phyloP scores from a whole-genome alignment of 2,113 vertebrate species.

The Rana temporaria region DNA sequence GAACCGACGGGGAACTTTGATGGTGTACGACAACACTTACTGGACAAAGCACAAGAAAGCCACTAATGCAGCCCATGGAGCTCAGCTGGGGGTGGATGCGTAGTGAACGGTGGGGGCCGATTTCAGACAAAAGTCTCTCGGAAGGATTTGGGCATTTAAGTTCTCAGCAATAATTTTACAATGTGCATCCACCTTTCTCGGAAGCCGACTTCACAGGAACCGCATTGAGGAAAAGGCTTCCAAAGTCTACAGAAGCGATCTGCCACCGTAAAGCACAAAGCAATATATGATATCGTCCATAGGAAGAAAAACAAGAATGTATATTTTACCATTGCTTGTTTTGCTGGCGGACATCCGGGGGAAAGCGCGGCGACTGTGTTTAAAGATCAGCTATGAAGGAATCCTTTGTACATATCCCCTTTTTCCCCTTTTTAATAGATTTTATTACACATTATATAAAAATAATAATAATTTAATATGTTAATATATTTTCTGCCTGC shows the following conservation, averaged over 20 bases:
- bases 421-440: conserved; percentile 43
- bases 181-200: background rate
- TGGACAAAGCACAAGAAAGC: conserved; percentile 40
- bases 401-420: conserved; percentile 38
- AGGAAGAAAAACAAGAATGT: too few species aligned
- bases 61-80: background rate
- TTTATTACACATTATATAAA: conserved; percentile 55
- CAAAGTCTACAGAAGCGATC: background rate
- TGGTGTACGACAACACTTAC: too few species aligned
- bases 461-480: conserved; percentile 42
- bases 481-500: conserved; percentile 54
- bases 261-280: conserved; percentile 12
- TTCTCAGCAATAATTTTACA: conserved; percentile 52
- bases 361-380: too few species aligned
- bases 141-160: conserved; percentile 35
- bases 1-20: background rate
- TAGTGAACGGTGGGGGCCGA: background rate
- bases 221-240: background rate
- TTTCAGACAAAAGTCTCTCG: conserved; percentile 11
- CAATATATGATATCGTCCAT: conserved; percentile 20
- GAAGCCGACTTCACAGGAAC: background rate
- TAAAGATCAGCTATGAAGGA: background rate
- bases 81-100: background rate
- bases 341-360: background rate
- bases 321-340: too few species aligned